A percentile compares a stretch with the other conserved stretches of the same genome.
Evolutionary conservation across 2,888 invertebrate species (phyloP).

Genomic region (Philaethria dido): DNA sequence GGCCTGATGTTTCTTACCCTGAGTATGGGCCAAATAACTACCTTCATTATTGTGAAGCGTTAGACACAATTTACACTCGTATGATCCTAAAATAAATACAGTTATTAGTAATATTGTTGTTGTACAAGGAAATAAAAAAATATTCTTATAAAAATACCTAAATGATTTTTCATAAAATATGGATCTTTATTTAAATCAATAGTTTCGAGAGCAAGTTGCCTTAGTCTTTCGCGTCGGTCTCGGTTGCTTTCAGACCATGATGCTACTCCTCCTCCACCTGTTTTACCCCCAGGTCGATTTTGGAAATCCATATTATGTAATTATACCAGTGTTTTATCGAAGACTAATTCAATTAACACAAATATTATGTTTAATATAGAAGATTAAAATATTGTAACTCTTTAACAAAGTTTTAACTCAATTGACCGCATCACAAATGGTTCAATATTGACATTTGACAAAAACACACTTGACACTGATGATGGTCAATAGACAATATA

Average conservation of each 20-base stretch:
- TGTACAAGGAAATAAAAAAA: not conserved
- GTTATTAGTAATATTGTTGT: conserved; percentile 29
- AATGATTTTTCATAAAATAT: conserved; percentile 99
- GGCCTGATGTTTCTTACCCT: conserved; percentile 99
- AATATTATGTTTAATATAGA: not conserved
- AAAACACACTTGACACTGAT: no score
- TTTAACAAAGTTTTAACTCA: not conserved
- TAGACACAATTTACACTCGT: conserved; percentile 99
- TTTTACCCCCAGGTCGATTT: conserved; percentile 99
- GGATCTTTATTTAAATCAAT: conserved; percentile 99
- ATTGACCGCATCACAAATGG: no score
- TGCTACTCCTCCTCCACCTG: conserved; percentile 99
- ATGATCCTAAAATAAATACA: conserved; percentile 86
- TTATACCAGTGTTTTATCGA: conserved; percentile 10
- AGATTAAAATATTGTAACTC: not conserved
- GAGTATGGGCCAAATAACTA: conserved; percentile 99
- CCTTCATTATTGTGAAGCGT: conserved; percentile 99
- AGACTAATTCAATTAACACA: not conserved
- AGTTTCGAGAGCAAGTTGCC: conserved; percentile 98
- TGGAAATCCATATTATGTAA: conserved; percentile 95
- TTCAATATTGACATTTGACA: no score
- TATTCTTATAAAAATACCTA: conserved; percentile 81
- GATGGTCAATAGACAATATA: no score
- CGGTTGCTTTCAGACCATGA: conserved; percentile 99
- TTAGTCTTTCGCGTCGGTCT: conserved; percentile 96